A percentile compares a stretch with the other conserved stretches of the same genome.
Evolutionary conservation across 2,113 vertebrate species (phyloP).

Genomic region (Haliaeetus leucogaster): DNA sequence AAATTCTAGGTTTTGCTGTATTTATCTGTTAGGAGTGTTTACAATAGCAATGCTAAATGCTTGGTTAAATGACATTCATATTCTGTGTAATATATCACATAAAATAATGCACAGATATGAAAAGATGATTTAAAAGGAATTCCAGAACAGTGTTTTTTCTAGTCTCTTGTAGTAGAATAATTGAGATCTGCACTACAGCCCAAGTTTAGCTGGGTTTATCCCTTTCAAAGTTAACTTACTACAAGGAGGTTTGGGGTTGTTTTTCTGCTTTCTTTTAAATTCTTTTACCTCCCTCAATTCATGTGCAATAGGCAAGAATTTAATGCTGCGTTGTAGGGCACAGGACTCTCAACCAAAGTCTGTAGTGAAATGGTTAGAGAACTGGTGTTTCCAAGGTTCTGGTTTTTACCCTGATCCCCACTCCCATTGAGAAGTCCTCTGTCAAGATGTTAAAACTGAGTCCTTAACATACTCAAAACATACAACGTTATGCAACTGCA

Average conservation of each 20-base stretch:
- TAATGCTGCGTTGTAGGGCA: not conserved
- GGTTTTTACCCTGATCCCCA: not conserved
- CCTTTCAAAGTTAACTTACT: not conserved
- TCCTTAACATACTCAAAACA: not conserved
- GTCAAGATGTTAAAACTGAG: not conserved
- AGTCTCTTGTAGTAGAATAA: not conserved
- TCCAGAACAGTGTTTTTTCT: not conserved
- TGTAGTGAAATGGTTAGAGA: not conserved
- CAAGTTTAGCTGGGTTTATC: not conserved
- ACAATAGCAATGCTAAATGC: not conserved
- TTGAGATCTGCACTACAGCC: not conserved
- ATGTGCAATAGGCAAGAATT: not conserved
- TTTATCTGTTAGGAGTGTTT: not conserved
- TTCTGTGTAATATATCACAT: not conserved
- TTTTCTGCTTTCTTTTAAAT: not conserved
- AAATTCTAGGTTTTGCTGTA: not conserved
- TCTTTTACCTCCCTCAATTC: not conserved
- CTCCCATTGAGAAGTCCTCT: not conserved
- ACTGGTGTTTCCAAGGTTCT: not conserved
- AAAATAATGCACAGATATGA: not conserved
- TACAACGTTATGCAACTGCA: not conserved
- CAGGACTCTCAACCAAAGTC: not conserved
- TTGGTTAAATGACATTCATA: not conserved
- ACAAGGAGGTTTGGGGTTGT: fast-evolving
- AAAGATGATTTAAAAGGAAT: not conserved